Conservation (phyloP, 2,888 invertebrate species). For the Atethmia centrago region DNA sequence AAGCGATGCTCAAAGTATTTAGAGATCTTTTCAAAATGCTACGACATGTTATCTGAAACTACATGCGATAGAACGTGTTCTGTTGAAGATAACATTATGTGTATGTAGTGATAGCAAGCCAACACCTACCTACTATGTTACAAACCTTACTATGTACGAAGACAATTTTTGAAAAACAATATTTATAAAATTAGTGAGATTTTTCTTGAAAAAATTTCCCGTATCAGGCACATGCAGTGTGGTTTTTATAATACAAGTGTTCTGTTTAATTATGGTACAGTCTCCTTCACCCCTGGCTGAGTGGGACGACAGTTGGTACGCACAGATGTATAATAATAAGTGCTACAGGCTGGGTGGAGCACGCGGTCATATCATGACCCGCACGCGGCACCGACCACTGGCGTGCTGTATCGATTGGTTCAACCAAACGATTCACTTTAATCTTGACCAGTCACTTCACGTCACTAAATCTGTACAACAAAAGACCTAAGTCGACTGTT, state of each 20-base stretch:
- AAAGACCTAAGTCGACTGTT: conserved; percentile 38
- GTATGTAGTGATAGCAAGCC: conserved; percentile 38
- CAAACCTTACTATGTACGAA: conserved; percentile 9
- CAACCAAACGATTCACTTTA: conserved; percentile 70
- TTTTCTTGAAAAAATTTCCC: conserved; percentile 10
- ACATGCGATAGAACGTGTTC: conserved; percentile 39
- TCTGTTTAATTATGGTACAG: conserved; percentile 26
- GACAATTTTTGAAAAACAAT: conserved; percentile 10
- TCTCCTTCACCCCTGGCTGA: conserved; percentile 51
- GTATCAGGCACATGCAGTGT: conserved; percentile 6
- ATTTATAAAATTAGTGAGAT: not conserved
- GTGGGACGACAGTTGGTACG: conserved; percentile 30
- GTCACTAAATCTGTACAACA: conserved; percentile 57
- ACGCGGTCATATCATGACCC: conserved; percentile 75
- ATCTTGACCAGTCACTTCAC: conserved; percentile 67
- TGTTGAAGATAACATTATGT: conserved; percentile 41
- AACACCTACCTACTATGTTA: conserved; percentile 11
- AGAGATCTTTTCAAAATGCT: conserved; percentile 21
- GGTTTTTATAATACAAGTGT: conserved; percentile 26
- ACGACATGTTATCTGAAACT: conserved; percentile 27
- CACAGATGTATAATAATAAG: conserved; percentile 5
- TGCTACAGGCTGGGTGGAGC: conserved; percentile 59
- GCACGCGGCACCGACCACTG: conserved; percentile 65
- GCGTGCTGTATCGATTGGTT: conserved; percentile 77
- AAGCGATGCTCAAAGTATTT: conserved; percentile 20